phyloP scores from a whole-genome alignment of 2,797 vertebrate genomes.

The Trichosurus vulpecula region DNA sequence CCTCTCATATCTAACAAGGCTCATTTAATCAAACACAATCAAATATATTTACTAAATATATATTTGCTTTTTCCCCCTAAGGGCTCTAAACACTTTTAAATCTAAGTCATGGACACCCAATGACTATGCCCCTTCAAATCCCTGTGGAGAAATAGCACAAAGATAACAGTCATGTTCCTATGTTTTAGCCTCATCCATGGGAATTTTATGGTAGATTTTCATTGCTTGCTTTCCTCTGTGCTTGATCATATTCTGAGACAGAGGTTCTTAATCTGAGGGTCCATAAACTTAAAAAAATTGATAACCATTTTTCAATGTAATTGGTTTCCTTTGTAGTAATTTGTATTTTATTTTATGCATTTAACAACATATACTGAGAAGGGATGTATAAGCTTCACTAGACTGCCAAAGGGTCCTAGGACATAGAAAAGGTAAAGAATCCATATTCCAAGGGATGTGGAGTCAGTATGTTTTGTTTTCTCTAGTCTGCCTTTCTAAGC shows the following conservation, averaged over 20 bases:
- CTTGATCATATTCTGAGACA: not conserved
- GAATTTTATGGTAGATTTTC: not conserved
- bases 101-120: not conserved
- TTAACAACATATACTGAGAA: not conserved
- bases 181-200: not conserved
- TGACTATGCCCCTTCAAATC: not conserved
- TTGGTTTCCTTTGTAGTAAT: not conserved
- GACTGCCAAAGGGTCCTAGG: not conserved
- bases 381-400: not conserved
- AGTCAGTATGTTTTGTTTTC: not conserved
- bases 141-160: not conserved
- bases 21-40: slow-evolving; percentile 46
- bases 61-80: not conserved
- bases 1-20: not conserved
- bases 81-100: not conserved
- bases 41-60: not conserved
- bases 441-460: not conserved
- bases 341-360: not conserved
- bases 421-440: not conserved
- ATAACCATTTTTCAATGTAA: not conserved
- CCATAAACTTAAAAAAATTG: not conserved
- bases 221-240: not conserved
- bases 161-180: not conserved
- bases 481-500: not conserved
- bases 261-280: not conserved